Evolutionary conservation across 2,113 vertebrate species (phyloP).

Genomic region (Isurus oxyrinchus): DNA sequence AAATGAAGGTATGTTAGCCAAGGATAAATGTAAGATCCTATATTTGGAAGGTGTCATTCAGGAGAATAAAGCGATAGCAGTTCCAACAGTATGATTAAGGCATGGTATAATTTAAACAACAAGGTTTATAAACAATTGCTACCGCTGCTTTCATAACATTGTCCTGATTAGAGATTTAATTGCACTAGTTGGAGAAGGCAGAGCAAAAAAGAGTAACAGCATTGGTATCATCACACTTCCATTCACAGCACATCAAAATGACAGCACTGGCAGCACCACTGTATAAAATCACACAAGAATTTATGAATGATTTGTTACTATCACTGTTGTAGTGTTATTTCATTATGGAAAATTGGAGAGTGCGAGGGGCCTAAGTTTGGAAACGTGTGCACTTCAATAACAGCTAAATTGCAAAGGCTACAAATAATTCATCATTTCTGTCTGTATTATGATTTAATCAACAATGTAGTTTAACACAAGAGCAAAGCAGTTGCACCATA

Average conservation of each 20-base stretch:
- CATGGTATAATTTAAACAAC: not conserved
- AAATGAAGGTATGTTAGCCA: not conserved
- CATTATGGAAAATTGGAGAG: not conserved
- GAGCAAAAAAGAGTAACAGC: not conserved
- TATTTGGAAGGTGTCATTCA: not conserved
- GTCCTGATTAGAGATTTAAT: not conserved
- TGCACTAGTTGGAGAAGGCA: not conserved
- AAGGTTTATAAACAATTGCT: constrained; percentile 9
- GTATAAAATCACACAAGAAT: not conserved
- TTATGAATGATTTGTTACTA: not conserved
- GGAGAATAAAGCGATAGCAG: not conserved
- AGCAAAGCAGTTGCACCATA: not conserved
- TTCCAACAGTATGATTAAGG: not conserved
- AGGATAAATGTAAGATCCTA: not conserved
- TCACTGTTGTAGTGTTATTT: not conserved
- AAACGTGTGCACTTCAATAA: not conserved
- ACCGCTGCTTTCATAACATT: not conserved
- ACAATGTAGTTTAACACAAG: not conserved
- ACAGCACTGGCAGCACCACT: not conserved
- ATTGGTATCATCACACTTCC: not conserved
- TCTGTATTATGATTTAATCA: not conserved
- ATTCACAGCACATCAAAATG: not conserved
- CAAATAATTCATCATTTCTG: not conserved
- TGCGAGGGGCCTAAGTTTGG: not conserved
- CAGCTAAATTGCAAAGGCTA: not conserved